Base-by-base conservation (phyloP, 2,888 invertebrate genomes). In the Ectemnius cavifrons region DNA sequence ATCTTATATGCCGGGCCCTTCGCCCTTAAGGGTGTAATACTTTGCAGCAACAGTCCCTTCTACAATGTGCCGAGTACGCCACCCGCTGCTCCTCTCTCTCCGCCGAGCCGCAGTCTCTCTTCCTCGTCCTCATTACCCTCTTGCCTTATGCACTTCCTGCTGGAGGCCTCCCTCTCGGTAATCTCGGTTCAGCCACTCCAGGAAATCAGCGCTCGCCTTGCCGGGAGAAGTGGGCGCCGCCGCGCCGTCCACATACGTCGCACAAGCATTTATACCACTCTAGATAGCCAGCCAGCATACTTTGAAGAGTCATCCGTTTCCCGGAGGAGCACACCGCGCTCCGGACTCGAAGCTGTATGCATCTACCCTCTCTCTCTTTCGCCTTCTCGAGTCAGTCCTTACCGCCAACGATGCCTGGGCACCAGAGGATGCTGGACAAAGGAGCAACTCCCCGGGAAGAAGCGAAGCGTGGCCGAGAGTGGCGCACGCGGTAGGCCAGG, bases 401-500 rank as follows among this genome's bases (percentile, higher is more conserved):
- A 16, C 71, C 65, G 52, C 59, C 67, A 82, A 72, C 71, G 63
- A 68, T 69, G 77, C 14, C 45, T 11, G 18, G 16, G 16, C 45
- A 45, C n/a, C 52, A 45, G 37, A 47, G 58, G 52, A 16, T 1
- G 28, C 65, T 46, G 68, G 64, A 72, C 65, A 63, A 67, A 47
- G 28, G 23, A 58, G 62, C 49, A 47, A 46, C 46, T 67, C 23
- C n/a, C 14, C 64, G 57, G 49, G 63, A 60, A 63, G 78, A 79
- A 77, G 65, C 79, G 71, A 81, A 79, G 76, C 77, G 68, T 75
- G 75, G 65, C 73, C 58, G 73, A 67, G 73, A 62, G 58, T 70
- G 67, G 45, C 16, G 67, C 71, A 75, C 80, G 66, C 83, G 79
- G 71, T 76, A 72, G 79, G 82, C 78, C 82, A 82, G 72, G 82